phyloP scores from a whole-genome alignment of 1,140 invertebrate genomes.

The Caenorhabditis briggsae region DNA sequence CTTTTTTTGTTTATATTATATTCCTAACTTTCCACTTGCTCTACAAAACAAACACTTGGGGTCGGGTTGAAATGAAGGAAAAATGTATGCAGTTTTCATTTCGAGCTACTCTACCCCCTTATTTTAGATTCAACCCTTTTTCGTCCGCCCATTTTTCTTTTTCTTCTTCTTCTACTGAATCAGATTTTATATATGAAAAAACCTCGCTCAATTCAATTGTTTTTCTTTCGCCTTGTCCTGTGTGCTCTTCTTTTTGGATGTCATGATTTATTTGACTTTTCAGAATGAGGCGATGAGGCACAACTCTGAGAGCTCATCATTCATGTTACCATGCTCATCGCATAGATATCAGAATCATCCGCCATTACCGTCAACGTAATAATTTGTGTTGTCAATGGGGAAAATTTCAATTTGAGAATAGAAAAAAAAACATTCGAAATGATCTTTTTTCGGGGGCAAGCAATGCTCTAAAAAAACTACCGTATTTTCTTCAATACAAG shows the following conservation, averaged over 20 bases:
- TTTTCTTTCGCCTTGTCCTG: neutral
- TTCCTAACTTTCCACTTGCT: neutral
- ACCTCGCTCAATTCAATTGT: neutral
- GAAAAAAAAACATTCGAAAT: too few relatives aligned
- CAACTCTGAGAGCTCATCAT: slow-evolving; percentile 4
- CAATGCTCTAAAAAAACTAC: too few relatives aligned
- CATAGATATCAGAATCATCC: slow-evolving; percentile 47
- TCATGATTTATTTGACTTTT: neutral
- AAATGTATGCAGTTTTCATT: slow-evolving; percentile 2
- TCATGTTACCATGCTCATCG: slow-evolving; percentile 44
- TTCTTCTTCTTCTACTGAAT: neutral
- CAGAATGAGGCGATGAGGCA: slow-evolving; percentile 46
- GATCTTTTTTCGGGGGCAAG: too few relatives aligned
- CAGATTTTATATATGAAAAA: neutral
- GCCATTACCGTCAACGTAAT: slow-evolving; percentile 30
- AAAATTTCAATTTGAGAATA: too few relatives aligned
- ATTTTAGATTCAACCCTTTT: neutral
- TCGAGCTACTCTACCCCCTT: neutral
- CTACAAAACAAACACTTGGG: slow-evolving; percentile 29
- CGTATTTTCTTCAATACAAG: too few relatives aligned
- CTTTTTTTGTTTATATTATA: slow-evolving; percentile 8
- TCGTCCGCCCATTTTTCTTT: neutral
- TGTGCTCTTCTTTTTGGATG: neutral
- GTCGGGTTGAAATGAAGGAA: neutral
- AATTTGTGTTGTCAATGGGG: too few relatives aligned